Base-by-base conservation (phyloP, 2,113 vertebrate species). In the Eulacestoma nigropectus region DNA sequence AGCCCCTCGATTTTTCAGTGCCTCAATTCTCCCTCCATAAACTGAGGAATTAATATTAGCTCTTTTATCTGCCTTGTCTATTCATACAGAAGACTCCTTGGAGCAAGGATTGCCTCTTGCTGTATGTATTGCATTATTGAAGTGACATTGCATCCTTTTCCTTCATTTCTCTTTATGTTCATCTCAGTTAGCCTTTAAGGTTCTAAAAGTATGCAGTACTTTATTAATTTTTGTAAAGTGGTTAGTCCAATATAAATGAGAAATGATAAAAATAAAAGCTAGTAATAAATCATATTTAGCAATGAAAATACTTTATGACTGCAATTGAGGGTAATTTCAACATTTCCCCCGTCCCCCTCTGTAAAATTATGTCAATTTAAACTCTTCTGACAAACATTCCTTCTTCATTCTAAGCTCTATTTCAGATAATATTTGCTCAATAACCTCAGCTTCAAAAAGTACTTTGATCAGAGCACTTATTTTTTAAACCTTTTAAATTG, bases 51-150 rank as follows among this genome's bases (percentile, higher is more conserved):
- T 97, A 93, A 93, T 93, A 92, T 92, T 95, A 90, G 73, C 76
- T 95, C 52, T 76, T 90, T 96, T 94, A 93, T 96, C 86, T 90
- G 89, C 83, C 86, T 95, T 75, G 86, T 95, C 91, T 93, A 23
- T 86, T 95, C 84, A 59, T 90, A 95, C 52, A 75, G 86, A 95
- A 92, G 93, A 92, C 73, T 84, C 95, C 95, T 97, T 84, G 89
- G 80, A 97, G 95, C 96, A 96, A 95, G 84, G 84, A 95, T 84
- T 95, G 91, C 82, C 83, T 95, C 84, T 95, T 91, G 60, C 84
- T 91, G 37, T 92, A 89, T 94, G 80, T 75, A 56, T 89, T 80
- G 76, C 92, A 80, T 94, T 94, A 93, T 94, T 95, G 95, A 97
- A 97, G 92, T 94, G 95, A 97, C 95, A 96, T 21, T 90, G 88